Evolutionary conservation across 1,140 invertebrate genomes (phyloP).

Genomic region (Solenopsis invicta): DNA sequence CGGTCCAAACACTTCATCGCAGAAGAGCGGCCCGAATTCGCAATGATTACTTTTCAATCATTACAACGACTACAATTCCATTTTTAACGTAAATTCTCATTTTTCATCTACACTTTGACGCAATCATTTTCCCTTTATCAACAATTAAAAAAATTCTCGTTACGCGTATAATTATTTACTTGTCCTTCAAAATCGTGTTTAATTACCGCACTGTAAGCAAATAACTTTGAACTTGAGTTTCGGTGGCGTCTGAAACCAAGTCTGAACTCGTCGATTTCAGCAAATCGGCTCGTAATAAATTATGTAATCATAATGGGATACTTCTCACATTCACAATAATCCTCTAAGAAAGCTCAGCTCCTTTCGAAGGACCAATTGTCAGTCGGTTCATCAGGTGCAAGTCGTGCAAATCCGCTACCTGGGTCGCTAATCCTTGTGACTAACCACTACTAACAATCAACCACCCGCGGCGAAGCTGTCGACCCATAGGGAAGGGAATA

Average conservation of each 20-base stretch:
- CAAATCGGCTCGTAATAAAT: constrained; percentile 32
- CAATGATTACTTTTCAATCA: neutral
- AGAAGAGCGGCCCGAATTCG: neutral
- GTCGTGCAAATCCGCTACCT: neutral
- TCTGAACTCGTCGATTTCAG: neutral
- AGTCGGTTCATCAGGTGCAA: neutral
- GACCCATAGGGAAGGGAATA: too few species aligned
- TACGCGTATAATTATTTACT: constrained; percentile 37
- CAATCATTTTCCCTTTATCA: neutral
- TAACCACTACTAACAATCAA: neutral
- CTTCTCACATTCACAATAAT: constrained; percentile 15
- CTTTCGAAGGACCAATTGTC: constrained; percentile 1
- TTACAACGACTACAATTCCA: neutral
- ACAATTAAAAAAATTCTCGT: neutral
- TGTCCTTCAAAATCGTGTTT: constrained; percentile 39
- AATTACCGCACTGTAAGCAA: constrained; percentile 53
- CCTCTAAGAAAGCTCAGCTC: neutral
- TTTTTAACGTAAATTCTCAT: neutral
- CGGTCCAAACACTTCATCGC: neutral
- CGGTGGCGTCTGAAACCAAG: constrained; percentile 9
- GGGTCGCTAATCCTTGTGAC: neutral
- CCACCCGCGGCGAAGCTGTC: neutral
- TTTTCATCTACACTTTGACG: neutral
- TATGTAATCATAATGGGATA: constrained; percentile 45
- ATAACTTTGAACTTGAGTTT: constrained; percentile 35